Percentiles rank a stretch among this genome's conserved stretches.
Evolutionary conservation across 2,113 vertebrate species (phyloP).

Genomic region (Eulemur rufifrons): DNA sequence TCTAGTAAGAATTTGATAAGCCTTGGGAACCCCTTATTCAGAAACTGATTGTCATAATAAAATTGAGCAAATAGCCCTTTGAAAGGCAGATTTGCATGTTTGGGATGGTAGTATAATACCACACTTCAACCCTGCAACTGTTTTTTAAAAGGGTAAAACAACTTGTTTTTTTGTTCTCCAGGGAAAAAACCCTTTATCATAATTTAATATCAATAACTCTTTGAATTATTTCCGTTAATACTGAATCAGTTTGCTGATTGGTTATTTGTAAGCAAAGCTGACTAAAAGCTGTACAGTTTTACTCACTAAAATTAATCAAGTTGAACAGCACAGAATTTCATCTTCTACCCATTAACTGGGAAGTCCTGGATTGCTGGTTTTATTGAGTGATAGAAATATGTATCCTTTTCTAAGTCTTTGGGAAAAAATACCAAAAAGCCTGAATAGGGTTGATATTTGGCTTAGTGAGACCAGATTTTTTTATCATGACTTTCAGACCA

Average conservation of each 20-base stretch:
- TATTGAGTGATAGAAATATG: not conserved
- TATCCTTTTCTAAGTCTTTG: not conserved
- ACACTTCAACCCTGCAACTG: not conserved
- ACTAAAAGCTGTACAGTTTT: not conserved
- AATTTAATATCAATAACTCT: conserved; percentile 4
- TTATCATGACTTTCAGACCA: not conserved
- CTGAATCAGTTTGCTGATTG: not conserved
- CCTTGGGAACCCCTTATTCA: not conserved
- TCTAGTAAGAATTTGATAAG: not conserved
- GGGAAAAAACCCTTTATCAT: not conserved
- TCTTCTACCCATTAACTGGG: not conserved
- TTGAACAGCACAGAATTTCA: not conserved
- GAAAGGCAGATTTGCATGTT: not conserved
- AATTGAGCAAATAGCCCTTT: not conserved
- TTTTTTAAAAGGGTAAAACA: not conserved
- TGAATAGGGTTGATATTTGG: not conserved
- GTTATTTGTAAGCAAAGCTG: not conserved
- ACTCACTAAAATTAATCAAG: not conserved
- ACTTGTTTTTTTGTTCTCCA: not conserved
- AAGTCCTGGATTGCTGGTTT: not conserved
- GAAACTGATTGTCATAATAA: not conserved
- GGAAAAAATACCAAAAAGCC: not conserved
- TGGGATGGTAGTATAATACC: not conserved
- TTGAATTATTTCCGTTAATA: not conserved
- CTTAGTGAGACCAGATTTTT: conserved; percentile 13